phyloP scores from a whole-genome alignment of 1,140 invertebrate genomes.

The Philopotamus ludificatus region DNA sequence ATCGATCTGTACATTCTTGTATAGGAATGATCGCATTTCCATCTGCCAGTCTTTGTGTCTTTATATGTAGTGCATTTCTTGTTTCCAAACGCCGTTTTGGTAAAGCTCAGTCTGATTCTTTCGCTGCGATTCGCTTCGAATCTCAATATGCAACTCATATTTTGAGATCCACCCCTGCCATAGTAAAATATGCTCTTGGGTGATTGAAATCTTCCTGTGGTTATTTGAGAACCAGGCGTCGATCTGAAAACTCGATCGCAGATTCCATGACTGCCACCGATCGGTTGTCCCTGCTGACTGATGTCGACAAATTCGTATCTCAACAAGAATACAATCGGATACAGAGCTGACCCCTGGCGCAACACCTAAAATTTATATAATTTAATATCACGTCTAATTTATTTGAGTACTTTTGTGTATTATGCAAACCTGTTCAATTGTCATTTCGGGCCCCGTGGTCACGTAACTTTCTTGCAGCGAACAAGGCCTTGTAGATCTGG shows the following conservation, averaged over 20 bases:
- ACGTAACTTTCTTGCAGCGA: conserved; percentile 75
- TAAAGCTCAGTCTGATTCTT: conserved; percentile 65
- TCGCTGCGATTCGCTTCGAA: conserved; percentile 70
- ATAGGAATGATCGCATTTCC: conserved; percentile 61
- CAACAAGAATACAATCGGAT: conserved; percentile 73
- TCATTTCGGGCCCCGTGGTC: conserved; percentile 68
- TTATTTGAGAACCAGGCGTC: conserved; percentile 45
- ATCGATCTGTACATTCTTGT: conserved; percentile 10
- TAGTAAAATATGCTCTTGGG: conserved; percentile 80
- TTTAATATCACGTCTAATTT: conserved; percentile 6
- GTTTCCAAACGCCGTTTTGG: conserved; percentile 65
- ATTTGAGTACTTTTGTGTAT: not conserved
- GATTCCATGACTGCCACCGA: conserved; percentile 55
- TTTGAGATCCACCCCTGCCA: conserved; percentile 72
- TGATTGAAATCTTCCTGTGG: conserved; percentile 68
- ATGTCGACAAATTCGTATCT: conserved; percentile 76
- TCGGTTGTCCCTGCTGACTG: conserved; percentile 61
- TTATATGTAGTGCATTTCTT: conserved; percentile 64
- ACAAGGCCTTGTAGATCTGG: conserved; percentile 71
- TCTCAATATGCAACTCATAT: conserved; percentile 71
- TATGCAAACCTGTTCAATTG: conserved; percentile 60
- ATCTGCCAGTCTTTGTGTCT: conserved; percentile 64
- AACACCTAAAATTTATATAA: conserved; percentile 56
- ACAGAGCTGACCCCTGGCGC: conserved; percentile 74
- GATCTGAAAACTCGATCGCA: conserved; percentile 63